phyloP scores from a whole-genome alignment of 2,888 invertebrate genomes.

The Euzophera pinguis region DNA sequence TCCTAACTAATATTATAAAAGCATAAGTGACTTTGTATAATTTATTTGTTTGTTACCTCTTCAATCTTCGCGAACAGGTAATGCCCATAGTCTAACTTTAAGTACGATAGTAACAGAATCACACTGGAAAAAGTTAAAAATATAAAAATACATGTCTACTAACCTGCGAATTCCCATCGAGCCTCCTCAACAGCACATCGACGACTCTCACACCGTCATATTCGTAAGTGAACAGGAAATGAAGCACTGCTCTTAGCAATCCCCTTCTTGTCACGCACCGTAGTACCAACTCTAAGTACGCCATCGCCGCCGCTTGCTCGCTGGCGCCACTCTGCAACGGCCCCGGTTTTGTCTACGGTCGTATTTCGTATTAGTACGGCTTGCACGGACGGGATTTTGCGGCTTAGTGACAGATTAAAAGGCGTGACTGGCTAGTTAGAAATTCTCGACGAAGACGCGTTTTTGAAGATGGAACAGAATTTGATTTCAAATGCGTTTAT shows the following conservation, averaged over 20 bases:
- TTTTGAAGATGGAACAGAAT: no score
- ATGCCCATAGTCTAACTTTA: no score
- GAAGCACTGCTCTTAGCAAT: slow-evolving; percentile 89
- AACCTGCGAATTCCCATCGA: slow-evolving; percentile 88
- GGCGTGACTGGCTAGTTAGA: background rate
- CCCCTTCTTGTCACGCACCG: slow-evolving; percentile 92
- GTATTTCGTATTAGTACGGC: slow-evolving; percentile 46
- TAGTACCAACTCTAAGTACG: slow-evolving; percentile 94
- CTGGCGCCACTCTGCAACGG: slow-evolving; percentile 89
- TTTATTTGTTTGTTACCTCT: no score
- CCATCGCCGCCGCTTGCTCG: slow-evolving; percentile 95
- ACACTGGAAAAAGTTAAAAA: no score
- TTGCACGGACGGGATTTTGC: slow-evolving; percentile 30
- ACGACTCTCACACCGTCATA: slow-evolving; percentile 92
- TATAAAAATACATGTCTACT: background rate
- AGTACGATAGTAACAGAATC: no score
- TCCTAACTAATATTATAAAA: no score
- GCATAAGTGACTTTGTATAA: no score
- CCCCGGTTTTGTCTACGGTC: slow-evolving; percentile 65
- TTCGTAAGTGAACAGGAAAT: slow-evolving; percentile 89
- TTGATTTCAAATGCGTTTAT: no score
- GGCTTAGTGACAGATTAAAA: slow-evolving; percentile 48
- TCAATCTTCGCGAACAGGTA: no score
- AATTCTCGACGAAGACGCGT: no score
- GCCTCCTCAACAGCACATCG: slow-evolving; percentile 89